phyloP scores from a whole-genome alignment of 2,113 vertebrate species.

The Entelurus aequoreus region DNA sequence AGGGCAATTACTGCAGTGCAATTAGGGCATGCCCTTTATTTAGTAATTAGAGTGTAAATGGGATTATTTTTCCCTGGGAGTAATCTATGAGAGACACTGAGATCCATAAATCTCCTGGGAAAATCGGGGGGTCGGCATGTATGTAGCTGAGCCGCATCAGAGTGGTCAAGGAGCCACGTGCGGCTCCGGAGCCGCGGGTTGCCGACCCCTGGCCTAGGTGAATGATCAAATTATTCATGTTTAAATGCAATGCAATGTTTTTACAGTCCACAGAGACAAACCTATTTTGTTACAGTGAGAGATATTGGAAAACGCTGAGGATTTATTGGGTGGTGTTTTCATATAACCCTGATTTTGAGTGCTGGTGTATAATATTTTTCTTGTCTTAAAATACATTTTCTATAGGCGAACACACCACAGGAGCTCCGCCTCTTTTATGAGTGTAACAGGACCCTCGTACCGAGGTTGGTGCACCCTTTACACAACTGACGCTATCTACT shows the following conservation, averaged over 20 bases:
- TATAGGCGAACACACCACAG: conserved; percentile 90
- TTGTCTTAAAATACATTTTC: conserved; percentile 3
- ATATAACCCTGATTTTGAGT: background rate
- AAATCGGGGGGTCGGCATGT: too few species aligned
- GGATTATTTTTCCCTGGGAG: too few species aligned
- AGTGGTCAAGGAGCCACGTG: too few species aligned
- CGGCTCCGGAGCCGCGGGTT: too few species aligned
- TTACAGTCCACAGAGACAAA: background rate
- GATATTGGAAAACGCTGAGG: background rate
- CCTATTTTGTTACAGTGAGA: background rate
- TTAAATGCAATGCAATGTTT: conserved; percentile 1
- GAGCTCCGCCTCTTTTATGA: conserved; percentile 93
- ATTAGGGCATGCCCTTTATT: too few species aligned
- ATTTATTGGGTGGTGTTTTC: background rate
- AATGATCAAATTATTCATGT: conserved; percentile 9
- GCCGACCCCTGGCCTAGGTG: too few species aligned
- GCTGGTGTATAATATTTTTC: background rate
- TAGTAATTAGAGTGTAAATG: too few species aligned
- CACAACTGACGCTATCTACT: background rate
- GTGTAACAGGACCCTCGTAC: conserved; percentile 86
- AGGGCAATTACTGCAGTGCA: too few species aligned
- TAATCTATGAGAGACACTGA: too few species aligned
- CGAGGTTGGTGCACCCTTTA: conserved; percentile 74
- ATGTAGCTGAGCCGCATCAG: too few species aligned
- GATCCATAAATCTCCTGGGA: too few species aligned